Percentiles rank a stretch among this genome's conserved stretches.
phyloP scores from a whole-genome alignment of 2,113 vertebrate species.

The Nycticebus coucang region DNA sequence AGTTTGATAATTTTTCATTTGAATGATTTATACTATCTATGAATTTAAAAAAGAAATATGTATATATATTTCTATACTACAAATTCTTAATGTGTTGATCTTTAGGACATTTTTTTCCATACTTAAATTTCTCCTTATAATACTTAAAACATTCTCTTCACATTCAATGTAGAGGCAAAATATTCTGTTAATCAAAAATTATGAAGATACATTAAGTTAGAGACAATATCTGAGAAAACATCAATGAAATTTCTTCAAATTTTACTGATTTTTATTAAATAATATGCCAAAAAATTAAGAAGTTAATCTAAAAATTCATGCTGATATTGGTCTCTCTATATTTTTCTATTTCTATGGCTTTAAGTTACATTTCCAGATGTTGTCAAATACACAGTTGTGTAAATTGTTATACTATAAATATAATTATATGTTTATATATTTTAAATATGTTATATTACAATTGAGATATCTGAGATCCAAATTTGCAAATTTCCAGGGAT shows the following conservation, averaged over 20 bases:
- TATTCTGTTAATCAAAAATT: slow-evolving; percentile 33
- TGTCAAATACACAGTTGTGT: no score
- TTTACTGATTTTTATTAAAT: slow-evolving; percentile 31
- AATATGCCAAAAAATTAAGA: not conserved
- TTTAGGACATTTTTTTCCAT: not conserved
- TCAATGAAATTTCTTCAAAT: not conserved
- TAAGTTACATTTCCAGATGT: not conserved
- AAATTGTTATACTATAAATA: no score
- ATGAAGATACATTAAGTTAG: not conserved
- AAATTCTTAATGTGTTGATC: slow-evolving; percentile 28
- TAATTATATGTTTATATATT: no score
- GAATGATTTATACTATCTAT: not conserved
- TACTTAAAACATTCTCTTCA: not conserved
- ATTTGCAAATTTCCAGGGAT: no score
- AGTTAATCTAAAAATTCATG: not conserved
- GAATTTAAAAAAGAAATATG: slow-evolving; percentile 18
- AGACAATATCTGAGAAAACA: not conserved
- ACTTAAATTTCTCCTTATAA: not conserved
- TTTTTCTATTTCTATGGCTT: not conserved
- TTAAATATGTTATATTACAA: no score
- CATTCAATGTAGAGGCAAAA: slow-evolving; percentile 7
- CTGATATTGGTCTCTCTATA: not conserved
- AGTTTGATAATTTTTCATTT: slow-evolving; percentile 13
- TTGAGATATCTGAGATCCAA: no score
- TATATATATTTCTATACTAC: not conserved